Percentiles rank a stretch among this genome's conserved stretches.
Conservation (phyloP, 2,797 vertebrate genomes). For the Poecilia wingei region DNA sequence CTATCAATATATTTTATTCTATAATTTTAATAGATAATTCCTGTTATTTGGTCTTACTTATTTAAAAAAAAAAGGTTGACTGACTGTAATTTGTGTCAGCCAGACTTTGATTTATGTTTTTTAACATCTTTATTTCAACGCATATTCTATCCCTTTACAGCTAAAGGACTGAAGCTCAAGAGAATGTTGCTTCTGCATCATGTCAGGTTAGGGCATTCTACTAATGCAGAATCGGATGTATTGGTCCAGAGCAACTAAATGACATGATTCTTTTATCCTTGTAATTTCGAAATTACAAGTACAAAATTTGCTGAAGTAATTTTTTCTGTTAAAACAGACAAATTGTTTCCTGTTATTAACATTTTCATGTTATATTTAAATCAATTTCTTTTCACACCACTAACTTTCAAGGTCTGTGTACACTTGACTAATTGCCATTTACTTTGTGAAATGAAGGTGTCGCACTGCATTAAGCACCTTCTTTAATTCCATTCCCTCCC, state of each 20-base stretch:
- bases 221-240: constrained; percentile 20
- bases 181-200: constrained; percentile 60
- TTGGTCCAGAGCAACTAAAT: constrained; percentile 47
- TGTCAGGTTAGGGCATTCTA: constrained; percentile 29
- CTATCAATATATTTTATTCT: constrained; percentile 14
- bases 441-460: constrained; percentile 69
- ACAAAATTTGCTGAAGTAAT: constrained; percentile 55
- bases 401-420: constrained; percentile 46
- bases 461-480: constrained; percentile 62
- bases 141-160: constrained; percentile 1
- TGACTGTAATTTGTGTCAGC: constrained; percentile 29
- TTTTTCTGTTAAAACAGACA: constrained; percentile 31
- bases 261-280: constrained; percentile 25
- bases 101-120: background rate
- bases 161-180: background rate
- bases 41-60: constrained; percentile 28
- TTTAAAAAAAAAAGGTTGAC: constrained; percentile 6
- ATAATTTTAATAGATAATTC: constrained; percentile 31
- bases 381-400: constrained; percentile 26
- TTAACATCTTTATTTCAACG: constrained; percentile 39
- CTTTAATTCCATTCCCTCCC: constrained; percentile 59
- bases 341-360: constrained; percentile 35
- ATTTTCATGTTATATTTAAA: constrained; percentile 32
- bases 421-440: constrained; percentile 61
- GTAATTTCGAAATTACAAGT: constrained; percentile 44